Evolutionary conservation across 2,113 vertebrate genomes (phyloP).

Genomic region (Gallinago jamesoni): DNA sequence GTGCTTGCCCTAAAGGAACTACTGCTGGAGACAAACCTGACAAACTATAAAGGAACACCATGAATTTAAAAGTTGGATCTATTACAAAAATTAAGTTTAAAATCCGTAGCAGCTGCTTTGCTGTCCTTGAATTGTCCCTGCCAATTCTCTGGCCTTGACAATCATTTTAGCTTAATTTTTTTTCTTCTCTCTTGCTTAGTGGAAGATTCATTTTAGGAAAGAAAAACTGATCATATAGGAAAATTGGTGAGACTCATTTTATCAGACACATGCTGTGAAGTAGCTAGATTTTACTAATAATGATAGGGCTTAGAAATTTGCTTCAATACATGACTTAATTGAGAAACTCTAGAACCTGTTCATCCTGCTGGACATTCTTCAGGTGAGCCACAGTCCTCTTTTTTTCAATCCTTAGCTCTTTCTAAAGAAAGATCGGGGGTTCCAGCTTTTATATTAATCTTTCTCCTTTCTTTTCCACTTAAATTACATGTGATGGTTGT

Average conservation of each 20-base stretch:
- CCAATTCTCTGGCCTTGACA: neutral
- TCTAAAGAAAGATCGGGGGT: neutral
- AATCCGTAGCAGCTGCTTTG: constrained; percentile 1
- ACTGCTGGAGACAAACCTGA: constrained; percentile 10
- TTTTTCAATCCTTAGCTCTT: neutral
- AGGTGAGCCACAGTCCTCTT: neutral
- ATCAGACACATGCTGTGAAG: neutral
- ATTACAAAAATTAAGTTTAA: constrained; percentile 41
- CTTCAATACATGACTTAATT: neutral
- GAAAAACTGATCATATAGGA: neutral
- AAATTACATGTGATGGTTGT: neutral
- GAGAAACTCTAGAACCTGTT: neutral
- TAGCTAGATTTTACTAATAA: neutral
- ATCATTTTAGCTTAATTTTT: neutral
- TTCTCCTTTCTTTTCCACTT: neutral
- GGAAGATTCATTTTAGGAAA: neutral
- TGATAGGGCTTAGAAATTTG: neutral
- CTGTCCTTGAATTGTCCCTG: constrained; percentile 46
- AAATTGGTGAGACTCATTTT: neutral
- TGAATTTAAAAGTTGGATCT: neutral
- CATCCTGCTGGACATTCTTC: neutral
- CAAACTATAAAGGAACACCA: neutral
- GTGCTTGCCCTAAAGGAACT: constrained; percentile 53
- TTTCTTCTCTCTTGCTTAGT: neutral
- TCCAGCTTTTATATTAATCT: neutral